These are phyloP conservation scores for Tapera naevia DNA, from an alignment of 2,797 vertebrate genomes.

Conservation along the genomic window DNA sequence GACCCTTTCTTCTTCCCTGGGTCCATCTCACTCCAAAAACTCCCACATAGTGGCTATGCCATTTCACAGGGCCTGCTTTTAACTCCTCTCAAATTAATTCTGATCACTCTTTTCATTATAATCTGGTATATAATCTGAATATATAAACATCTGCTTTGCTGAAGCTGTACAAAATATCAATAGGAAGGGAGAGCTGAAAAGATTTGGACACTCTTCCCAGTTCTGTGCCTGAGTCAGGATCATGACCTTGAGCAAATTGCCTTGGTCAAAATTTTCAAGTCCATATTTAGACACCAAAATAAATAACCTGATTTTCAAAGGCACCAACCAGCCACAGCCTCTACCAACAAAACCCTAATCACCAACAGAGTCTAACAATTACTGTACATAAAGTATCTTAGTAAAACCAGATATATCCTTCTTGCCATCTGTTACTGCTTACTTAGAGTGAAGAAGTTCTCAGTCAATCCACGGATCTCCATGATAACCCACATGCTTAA, in stretches of 20 bases:
- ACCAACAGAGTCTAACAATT: not conserved
- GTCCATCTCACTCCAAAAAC: not conserved
- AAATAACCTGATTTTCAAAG: constrained; percentile 26
- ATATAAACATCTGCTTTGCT: not conserved
- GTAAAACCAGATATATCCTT: not conserved
- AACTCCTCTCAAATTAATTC: not conserved
- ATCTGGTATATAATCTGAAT: not conserved
- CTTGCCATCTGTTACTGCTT: not conserved
- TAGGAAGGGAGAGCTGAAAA: not conserved
- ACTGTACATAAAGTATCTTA: not conserved
- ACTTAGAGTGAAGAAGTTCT: not conserved
- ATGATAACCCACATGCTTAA: not conserved
- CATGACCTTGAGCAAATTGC: constrained; percentile 19
- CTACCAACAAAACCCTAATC: not conserved
- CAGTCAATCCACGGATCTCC: not conserved
- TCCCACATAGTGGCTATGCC: not conserved
- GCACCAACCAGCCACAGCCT: not conserved
- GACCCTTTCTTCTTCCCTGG: not conserved
- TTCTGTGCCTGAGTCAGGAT: not conserved
- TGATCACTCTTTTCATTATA: not conserved
- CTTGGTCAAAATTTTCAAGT: constrained; percentile 17
- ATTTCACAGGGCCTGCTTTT: not conserved
- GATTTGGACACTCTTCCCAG: not conserved
- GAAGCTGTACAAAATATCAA: not conserved
- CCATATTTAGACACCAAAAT: not conserved